These are phyloP conservation scores for Geococcyx californianus DNA, from an alignment of 2,113 vertebrate genomes.

Conservation along the genomic window DNA sequence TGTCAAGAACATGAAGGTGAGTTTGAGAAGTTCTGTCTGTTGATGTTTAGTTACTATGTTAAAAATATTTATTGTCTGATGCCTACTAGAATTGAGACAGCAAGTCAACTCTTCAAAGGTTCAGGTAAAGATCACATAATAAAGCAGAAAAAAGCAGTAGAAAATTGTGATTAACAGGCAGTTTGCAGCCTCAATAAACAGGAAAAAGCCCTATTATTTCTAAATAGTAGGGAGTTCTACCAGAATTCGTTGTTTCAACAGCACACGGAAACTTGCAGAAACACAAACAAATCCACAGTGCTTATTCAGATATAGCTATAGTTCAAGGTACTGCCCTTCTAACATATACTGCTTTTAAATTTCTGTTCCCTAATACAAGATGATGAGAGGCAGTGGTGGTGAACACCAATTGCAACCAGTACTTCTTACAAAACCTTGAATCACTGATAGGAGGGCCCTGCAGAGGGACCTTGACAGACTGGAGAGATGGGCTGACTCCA, in stretches of 20 bases:
- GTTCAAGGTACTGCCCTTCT: neutral
- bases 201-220: neutral
- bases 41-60: neutral
- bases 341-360: neutral
- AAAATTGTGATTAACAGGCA: neutral
- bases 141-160: neutral
- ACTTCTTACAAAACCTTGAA: neutral
- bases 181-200: neutral
- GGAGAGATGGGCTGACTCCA: too few relatives aligned
- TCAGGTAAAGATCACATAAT: neutral
- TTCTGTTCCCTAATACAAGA: accelerated
- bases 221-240: neutral
- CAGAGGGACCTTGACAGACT: too few relatives aligned
- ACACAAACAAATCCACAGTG: neutral
- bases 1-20: neutral
- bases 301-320: neutral
- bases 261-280: neutral
- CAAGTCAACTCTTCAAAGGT: neutral
- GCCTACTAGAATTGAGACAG: neutral
- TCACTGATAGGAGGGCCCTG: too few relatives aligned
- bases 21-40: neutral
- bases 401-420: neutral
- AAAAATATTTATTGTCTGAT: neutral
- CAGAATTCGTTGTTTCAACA: neutral
- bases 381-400: neutral